Evolutionary conservation across 1,140 invertebrate species (phyloP).

Genomic region (Megalonaias nervosa): DNA sequence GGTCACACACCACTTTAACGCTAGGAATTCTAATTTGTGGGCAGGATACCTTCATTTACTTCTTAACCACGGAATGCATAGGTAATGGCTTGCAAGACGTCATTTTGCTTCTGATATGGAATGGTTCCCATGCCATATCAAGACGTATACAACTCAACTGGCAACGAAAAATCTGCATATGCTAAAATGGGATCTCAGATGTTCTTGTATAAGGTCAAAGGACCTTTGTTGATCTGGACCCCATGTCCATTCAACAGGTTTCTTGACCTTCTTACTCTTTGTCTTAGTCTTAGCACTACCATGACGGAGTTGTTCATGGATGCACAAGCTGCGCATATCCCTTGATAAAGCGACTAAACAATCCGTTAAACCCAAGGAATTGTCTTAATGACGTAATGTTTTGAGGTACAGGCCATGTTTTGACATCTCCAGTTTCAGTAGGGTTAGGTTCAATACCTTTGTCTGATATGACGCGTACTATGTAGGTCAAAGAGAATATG

Average conservation of each 20-base stretch:
- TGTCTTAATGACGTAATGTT: constrained; percentile 53
- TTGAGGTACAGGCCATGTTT: constrained; percentile 58
- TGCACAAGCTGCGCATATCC: constrained; percentile 59
- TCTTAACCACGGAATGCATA: constrained; percentile 31
- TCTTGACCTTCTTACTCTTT: constrained; percentile 8
- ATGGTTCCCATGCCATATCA: constrained; percentile 68
- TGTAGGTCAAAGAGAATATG: constrained; percentile 42
- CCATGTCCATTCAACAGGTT: constrained; percentile 37
- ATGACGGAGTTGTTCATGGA: constrained; percentile 51
- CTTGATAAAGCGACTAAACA: constrained; percentile 67
- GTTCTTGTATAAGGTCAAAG: constrained; percentile 52
- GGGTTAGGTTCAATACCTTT: constrained; percentile 50
- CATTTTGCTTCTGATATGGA: constrained; percentile 33
- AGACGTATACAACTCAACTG: constrained; percentile 67
- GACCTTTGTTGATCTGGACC: no score
- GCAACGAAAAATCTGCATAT: constrained; percentile 59
- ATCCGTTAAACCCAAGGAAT: constrained; percentile 72
- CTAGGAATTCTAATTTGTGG: constrained; percentile 37
- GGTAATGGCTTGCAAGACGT: constrained; percentile 12
- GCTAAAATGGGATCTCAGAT: constrained; percentile 51
- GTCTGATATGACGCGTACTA: constrained; percentile 42
- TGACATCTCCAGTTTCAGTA: no score
- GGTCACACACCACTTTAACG: constrained; percentile 38
- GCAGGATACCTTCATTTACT: constrained; percentile 27
- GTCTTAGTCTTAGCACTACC: background rate